These are phyloP conservation scores for Drosophila pectinifera DNA, from an alignment of 1,140 invertebrate species.

Conservation along the genomic window DNA sequence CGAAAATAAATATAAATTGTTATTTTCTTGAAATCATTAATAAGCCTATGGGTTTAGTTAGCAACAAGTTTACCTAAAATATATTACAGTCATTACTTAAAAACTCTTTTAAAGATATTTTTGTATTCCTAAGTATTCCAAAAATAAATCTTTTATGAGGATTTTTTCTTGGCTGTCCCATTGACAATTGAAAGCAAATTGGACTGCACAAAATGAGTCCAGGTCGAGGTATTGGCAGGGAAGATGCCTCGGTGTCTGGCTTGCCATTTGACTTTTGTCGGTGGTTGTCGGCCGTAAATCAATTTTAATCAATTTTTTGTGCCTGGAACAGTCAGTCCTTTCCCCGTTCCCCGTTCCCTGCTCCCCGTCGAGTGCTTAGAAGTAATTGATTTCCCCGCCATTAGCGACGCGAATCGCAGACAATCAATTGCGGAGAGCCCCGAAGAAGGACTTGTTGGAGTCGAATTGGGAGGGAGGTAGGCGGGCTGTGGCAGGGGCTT, in stretches of 20 bases:
- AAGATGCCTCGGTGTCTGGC: constrained; percentile 40
- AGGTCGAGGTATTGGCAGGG: constrained; percentile 1
- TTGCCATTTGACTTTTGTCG: constrained; percentile 47
- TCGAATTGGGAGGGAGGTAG: constrained; percentile 11
- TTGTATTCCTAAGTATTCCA: not conserved
- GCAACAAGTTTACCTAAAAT: not conserved
- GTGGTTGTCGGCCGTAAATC: constrained; percentile 59
- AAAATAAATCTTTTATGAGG: not conserved
- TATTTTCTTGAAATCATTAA: too few relatives aligned
- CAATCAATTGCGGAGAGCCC: constrained; percentile 66
- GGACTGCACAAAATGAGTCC: not conserved
- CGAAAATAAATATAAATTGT: too few relatives aligned
- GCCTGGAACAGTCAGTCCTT: not conserved
- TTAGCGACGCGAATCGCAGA: constrained; percentile 80
- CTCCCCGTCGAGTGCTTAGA: constrained; percentile 55
- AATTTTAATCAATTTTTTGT: constrained; percentile 77
- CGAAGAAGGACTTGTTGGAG: constrained; percentile 21
- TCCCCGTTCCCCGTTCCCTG: not conserved
- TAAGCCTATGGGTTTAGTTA: not conserved
- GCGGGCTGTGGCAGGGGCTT: not conserved
- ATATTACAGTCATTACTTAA: not conserved
- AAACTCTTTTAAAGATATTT: too few relatives aligned
- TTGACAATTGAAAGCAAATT: not conserved
- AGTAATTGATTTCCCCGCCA: constrained; percentile 78
- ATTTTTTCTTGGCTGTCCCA: not conserved